These are phyloP conservation scores for Drosophila neonasuta DNA, from an alignment of 2,888 invertebrate species.

Conservation along the genomic window DNA sequence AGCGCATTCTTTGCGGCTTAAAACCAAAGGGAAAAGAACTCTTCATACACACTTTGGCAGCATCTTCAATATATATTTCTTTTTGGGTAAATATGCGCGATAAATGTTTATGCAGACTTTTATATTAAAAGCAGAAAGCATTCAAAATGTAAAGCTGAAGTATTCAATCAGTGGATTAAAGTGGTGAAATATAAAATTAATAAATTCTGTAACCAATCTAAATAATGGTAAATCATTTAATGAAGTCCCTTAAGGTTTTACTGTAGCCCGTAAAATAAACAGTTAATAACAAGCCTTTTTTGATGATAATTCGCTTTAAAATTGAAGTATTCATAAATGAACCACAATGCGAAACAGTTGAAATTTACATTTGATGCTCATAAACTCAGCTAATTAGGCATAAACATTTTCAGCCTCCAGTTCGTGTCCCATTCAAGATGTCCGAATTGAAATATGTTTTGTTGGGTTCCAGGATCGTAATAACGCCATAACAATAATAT, in stretches of 20 bases:
- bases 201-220: neutral
- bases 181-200: neutral
- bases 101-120: neutral
- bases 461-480: conserved; percentile 25
- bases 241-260: too few species aligned
- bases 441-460: conserved; percentile 8
- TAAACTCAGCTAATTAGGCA: conserved; percentile 51
- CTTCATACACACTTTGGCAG: neutral
- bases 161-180: neutral
- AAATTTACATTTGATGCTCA: conserved; percentile 24
- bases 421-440: conserved; percentile 59
- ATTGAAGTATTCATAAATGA: conserved; percentile 1
- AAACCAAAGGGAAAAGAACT: neutral
- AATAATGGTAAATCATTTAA: neutral
- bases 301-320: neutral
- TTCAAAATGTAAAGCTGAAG: neutral
- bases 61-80: neutral
- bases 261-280: neutral
- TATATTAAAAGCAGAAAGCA: neutral
- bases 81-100: neutral
- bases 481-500: conserved; percentile 46
- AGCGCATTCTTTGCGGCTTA: neutral
- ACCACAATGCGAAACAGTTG: neutral
- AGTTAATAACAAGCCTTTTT: neutral
- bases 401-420: conserved; percentile 47